These are phyloP conservation scores for Drosophila prostipennis DNA, from an alignment of 2,888 invertebrate species.

Conservation along the genomic window DNA sequence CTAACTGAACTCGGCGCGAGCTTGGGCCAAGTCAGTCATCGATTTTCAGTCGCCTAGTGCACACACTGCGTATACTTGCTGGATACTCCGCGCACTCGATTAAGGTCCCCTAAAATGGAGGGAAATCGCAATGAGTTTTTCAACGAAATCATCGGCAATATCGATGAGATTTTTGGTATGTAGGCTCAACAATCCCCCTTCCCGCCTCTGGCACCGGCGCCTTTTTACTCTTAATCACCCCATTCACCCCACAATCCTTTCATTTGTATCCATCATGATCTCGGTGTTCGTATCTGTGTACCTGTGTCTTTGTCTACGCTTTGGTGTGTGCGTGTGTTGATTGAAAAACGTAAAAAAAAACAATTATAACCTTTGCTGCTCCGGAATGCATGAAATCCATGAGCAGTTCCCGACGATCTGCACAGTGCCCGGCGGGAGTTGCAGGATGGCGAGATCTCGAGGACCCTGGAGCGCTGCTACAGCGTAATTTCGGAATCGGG, in stretches of 20 bases:
- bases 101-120: slow-evolving; percentile 47
- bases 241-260: slow-evolving; percentile 11
- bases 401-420: slow-evolving; percentile 89
- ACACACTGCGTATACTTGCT: slow-evolving; percentile 26
- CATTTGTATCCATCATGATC: slow-evolving; percentile 15
- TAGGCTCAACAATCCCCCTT: slow-evolving; percentile 28
- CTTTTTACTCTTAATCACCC: slow-evolving; percentile 27
- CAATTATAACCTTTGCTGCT: slow-evolving; percentile 26
- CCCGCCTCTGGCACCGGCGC: slow-evolving; percentile 23
- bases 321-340: slow-evolving; percentile 29
- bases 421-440: slow-evolving; percentile 90
- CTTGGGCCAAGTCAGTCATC: slow-evolving; percentile 62
- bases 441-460: slow-evolving; percentile 89
- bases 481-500: slow-evolving; percentile 87
- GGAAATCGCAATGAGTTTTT: slow-evolving; percentile 79
- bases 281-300: slow-evolving; percentile 17
- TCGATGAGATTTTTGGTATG: slow-evolving; percentile 83
- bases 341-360: slow-evolving; percentile 62
- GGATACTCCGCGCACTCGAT: background rate
- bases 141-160: slow-evolving; percentile 81
- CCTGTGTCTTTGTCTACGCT: slow-evolving; percentile 14
- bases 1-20: slow-evolving; percentile 15
- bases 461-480: slow-evolving; percentile 91
- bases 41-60: slow-evolving; percentile 69
- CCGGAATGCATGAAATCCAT: slow-evolving; percentile 17